Conservation (phyloP, 2,113 vertebrate species). For the Prionailurus viverrinus region DNA sequence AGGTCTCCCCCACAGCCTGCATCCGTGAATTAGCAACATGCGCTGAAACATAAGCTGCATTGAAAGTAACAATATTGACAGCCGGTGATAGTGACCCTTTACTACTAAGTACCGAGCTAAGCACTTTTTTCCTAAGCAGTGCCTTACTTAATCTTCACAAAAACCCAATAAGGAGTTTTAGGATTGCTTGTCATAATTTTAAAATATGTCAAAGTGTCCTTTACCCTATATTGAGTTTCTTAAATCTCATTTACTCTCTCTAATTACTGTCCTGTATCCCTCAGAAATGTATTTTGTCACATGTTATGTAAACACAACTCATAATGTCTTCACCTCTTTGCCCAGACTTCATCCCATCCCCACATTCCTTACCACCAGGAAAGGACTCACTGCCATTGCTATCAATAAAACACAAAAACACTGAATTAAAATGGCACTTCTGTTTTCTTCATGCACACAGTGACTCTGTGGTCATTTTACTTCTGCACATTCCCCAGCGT, state of each 20-base stretch:
- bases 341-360: background rate
- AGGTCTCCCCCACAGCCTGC: background rate
- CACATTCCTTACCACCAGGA: background rate
- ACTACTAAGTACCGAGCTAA: background rate
- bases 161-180: background rate
- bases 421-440: background rate
- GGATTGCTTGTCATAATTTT: background rate
- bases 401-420: background rate
- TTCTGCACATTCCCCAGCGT: background rate
- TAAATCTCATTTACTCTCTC: background rate
- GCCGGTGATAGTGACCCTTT: no score
- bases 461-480: background rate
- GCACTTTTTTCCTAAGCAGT: background rate
- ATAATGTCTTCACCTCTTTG: background rate
- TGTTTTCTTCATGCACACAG: background rate
- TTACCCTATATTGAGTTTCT: background rate
- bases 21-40: background rate
- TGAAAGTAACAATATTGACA: background rate
- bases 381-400: background rate
- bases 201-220: background rate
- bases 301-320: background rate
- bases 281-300: constrained; percentile 25
- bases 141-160: background rate
- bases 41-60: background rate
- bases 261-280: background rate